phyloP scores from a whole-genome alignment of 1,140 invertebrate species.

The Rhagoletis pomonella region DNA sequence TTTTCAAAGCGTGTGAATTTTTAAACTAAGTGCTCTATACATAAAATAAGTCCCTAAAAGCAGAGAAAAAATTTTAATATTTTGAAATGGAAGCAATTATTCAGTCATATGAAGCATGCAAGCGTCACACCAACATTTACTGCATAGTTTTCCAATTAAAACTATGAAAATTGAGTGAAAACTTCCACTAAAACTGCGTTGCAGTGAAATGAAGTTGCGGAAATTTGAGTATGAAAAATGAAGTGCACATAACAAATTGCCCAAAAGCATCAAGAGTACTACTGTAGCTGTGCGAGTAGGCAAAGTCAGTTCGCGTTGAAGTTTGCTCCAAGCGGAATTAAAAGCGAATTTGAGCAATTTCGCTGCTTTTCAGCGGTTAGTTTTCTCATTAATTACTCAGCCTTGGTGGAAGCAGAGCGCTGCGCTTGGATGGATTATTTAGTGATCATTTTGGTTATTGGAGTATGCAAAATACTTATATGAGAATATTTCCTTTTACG shows the following conservation, averaged over 20 bases:
- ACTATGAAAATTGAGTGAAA: conserved; percentile 2
- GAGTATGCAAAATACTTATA: no score
- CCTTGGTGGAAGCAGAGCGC: no score
- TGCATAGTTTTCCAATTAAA: conserved; percentile 14
- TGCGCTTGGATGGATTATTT: no score
- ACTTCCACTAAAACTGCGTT: neutral
- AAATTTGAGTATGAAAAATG: conserved; percentile 24
- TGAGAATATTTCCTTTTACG: no score
- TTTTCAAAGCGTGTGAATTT: no score
- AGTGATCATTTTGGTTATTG: no score
- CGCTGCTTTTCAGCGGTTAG: neutral
- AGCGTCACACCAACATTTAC: neutral
- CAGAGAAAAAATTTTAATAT: no score
- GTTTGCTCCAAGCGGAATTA: neutral
- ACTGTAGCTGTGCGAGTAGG: neutral
- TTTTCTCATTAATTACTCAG: conserved; percentile 23
- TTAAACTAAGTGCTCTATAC: no score
- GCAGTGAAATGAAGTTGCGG: neutral
- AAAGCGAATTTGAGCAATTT: conserved; percentile 23
- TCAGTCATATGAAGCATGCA: neutral
- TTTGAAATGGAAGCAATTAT: no score
- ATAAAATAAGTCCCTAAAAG: no score
- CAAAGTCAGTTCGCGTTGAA: neutral
- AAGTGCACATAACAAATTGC: conserved; percentile 8
- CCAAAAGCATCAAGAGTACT: neutral